Conservation (phyloP, 2,113 vertebrate species). For the Carollia perspicillata region DNA sequence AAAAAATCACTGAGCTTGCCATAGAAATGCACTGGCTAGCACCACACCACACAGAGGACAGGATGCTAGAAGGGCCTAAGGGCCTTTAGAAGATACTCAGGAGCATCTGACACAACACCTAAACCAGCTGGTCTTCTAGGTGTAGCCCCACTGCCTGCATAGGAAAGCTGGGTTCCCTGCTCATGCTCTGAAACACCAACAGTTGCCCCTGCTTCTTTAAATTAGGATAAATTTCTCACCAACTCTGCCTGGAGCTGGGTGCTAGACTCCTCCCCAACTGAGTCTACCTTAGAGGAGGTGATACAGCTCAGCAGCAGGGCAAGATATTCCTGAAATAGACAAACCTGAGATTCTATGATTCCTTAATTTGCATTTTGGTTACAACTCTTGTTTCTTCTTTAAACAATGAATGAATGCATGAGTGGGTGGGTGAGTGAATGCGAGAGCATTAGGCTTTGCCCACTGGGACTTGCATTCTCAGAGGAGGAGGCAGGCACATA, state of each 20-base stretch:
- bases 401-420: neutral
- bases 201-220: neutral
- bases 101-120: neutral
- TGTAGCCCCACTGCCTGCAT: fast-evolving
- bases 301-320: neutral
- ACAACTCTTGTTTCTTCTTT: neutral
- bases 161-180: neutral
- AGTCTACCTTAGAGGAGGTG: neutral
- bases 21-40: constrained; percentile 21
- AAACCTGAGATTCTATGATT: neutral
- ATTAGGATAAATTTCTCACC: neutral
- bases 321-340: neutral
- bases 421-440: too few species aligned
- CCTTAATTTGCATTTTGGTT: neutral
- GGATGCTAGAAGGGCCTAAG: neutral
- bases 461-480: fast-evolving
- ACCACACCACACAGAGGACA: neutral
- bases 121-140: neutral
- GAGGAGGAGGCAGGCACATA: neutral
- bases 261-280: neutral
- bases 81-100: neutral
- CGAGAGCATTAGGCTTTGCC: neutral
- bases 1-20: neutral
- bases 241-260: neutral
- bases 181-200: neutral